Evolutionary conservation across 2,888 invertebrate species (phyloP), one percentile per base, ranked within the genome.

Genomic region (Bibio marci): DNA sequence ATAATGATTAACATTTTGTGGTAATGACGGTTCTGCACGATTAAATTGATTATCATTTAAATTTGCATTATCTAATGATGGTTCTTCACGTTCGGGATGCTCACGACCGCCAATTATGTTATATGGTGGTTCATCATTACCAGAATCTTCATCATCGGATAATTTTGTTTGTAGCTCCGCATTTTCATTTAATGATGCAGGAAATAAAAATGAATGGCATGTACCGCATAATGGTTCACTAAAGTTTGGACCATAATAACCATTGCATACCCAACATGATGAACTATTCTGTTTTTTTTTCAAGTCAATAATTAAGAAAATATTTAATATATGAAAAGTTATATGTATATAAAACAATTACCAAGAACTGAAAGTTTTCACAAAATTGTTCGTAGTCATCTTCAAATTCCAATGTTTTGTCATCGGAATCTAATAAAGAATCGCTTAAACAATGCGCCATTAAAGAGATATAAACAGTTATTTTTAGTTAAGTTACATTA

Each of bases 191-290:
- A 53, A 48, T 38, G 59, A 58, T 53, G 82, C 79, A 1, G 88
- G 87, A 54, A 83, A 91, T n/a, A 92, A 63, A 60, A 92, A 92
- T 32, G 86, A 72, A 56, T 92, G 92, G 52, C 92, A 94, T 1
- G 88, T 87, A 13, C 80, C 75, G 59, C 92, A 94, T 1, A 90
- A 78, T 10, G 90, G 90, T 56, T 91, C 87, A 22, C 80, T 86
- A 56, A 83, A 91, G 58, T 80, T 85, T 1, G 86, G 83, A 0
- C 90, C 90, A 57, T 92, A 92, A 57, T 82, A 92, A 12, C 92
- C 92, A 62, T 83, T 80, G 55, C 92, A 92, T 41, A 83, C 72
- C 52, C 77, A 77, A 57, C 91, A 91, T 3, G 58, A 56, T 15
- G 52, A 45, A 39, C 54, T 57, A 39, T 54, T 53, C 62, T 62